Base-by-base conservation (phyloP, 2,113 vertebrate genomes). In the Monopterus albus region DNA sequence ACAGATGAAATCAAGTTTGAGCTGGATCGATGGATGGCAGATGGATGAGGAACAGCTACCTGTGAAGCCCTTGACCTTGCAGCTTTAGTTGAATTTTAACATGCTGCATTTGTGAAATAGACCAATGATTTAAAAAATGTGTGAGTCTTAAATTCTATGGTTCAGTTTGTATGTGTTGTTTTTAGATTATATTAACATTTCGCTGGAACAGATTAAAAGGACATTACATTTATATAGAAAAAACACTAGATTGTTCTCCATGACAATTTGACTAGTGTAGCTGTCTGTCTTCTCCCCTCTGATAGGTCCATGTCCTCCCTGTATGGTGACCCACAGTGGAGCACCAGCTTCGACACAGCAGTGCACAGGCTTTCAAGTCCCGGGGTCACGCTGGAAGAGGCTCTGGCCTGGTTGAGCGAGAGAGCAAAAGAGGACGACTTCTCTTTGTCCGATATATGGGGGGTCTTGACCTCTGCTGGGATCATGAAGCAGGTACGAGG, bases 391-490 rank as follows among this genome's bases (percentile, higher is more conserved):
- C 23, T 71, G 17, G 6, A 61, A 2, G 2, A 58, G 4, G 61
- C 57, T n/a, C 25, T 75, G 43, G 38, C 47, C 28, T 87, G 85
- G 85, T 5, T 87, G 49, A 2, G 1, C 0, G 21, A 80, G 8
- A 59, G n/a, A 6, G 21, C 65, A 0, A 36, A 75, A 33, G 70
- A 71, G 4, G 76, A 84, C 3, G 0, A 53, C 15, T 87, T 87
- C 73, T 87, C 82, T 18, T 76, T 87, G 6, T 21, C 36, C 3
- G 79, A 87, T 13, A 13, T 85, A 38, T 87, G 79, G 85, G 85
- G 56, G 3, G 57, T 71, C 2, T 23, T 84, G 10, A 83, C 42
- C 15, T 63, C 58, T 36, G 81, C 57, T 26, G 76, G 51, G 5
- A 72, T 87, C 46, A 82, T 84, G 79, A 87, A 85, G 35, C 64